These are phyloP conservation scores for Calameuta filiformis DNA, from an alignment of 2,888 invertebrate genomes.

Conservation along the genomic window DNA sequence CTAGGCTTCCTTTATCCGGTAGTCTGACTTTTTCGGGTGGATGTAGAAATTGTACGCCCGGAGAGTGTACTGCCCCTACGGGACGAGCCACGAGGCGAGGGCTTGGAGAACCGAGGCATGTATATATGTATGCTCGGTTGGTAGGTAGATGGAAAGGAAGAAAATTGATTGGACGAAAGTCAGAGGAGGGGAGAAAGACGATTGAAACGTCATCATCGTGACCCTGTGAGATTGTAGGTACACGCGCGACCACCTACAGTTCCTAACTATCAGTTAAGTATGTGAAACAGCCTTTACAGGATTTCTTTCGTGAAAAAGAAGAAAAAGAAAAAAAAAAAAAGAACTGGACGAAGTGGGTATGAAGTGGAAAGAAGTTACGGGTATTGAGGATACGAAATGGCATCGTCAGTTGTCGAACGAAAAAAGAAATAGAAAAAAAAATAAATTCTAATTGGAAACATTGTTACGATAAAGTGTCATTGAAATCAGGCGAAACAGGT, in stretches of 20 bases:
- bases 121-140: neutral
- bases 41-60: neutral
- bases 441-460: too few relatives aligned
- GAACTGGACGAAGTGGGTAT: neutral
- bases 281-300: neutral
- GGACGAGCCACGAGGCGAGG: neutral
- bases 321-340: too few relatives aligned
- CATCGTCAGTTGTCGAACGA: neutral
- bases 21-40: neutral
- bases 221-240: neutral
- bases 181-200: neutral
- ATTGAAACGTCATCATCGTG: neutral
- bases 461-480: too few relatives aligned
- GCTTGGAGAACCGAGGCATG: neutral
- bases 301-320: neutral
- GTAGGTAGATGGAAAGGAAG: neutral
- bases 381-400: neutral
- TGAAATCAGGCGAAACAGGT: too few relatives aligned
- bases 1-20: neutral
- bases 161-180: neutral
- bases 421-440: neutral
- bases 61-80: neutral
- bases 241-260: conserved; percentile 5
- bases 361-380: neutral
- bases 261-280: conserved; percentile 5